Evolutionary conservation across 2,113 vertebrate genomes (phyloP), one percentile per base, ranked within the genome.

Genomic region (Microtus oregoni): DNA sequence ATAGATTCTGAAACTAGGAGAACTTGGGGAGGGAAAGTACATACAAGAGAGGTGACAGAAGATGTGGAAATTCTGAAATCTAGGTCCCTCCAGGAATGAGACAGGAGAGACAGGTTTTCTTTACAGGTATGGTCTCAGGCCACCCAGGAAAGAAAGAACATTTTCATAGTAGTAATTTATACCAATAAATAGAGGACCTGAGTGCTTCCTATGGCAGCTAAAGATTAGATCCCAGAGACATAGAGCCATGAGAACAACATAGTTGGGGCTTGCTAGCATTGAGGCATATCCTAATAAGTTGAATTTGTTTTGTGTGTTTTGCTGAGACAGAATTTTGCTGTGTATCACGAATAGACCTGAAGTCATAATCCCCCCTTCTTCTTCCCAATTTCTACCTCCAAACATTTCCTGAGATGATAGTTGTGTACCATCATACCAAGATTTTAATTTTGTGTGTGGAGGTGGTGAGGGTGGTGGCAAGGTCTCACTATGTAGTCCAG

Each of bases 141-240:
- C 19, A 81, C 50, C 58, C 32, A 52, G 30, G 11, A 26, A 41
- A 76, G 68, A 70, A 63, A 26, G 47, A 88, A 4, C 3, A 7
- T 89, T 72, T 72, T 72, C 35, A n/a, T 55, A 52, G 68, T 7
- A 93, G 47, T 87, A 55, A 44, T 92, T 86, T 92, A 92, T 72
- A 30, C 8, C n/a, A 68, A 19, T 65, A 67, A 76, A 85, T 26
- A 86, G 17, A 86, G 52, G 38, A 47, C 47, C 73, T 70, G 50
- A n/a, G 8, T 70, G 20, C 35, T 78, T 76, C 11, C 52, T 81
- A 5, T n/a, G 55, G 30, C 38, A 89, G n/a, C 86, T 81, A 55
- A 83, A 32, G 30, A 63, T 47, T 63, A 72, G 55, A 73, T n/a
- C 15, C 35, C 55, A 65, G 68, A 65, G 47, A 73, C 38, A 30